phyloP scores from a whole-genome alignment of 2,113 vertebrate species.

The Chionodraco myersi region DNA sequence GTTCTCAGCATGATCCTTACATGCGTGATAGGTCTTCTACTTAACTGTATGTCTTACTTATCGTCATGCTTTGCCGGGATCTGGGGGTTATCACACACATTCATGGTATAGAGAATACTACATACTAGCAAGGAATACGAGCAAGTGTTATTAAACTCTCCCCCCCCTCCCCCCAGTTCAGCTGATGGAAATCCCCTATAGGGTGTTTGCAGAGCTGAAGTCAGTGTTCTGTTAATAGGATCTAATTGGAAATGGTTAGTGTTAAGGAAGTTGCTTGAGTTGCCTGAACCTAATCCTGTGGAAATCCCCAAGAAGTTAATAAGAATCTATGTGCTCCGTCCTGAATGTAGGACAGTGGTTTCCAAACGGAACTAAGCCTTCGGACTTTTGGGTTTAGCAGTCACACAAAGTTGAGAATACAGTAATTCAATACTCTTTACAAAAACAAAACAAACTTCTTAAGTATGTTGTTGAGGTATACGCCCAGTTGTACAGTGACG shows the following conservation, averaged over 20 bases:
- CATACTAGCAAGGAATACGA: constrained; percentile 19
- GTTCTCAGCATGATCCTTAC: constrained; percentile 47
- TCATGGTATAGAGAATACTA: neutral
- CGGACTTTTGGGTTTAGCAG: constrained; percentile 28
- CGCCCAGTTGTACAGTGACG: neutral
- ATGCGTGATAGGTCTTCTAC: constrained; percentile 5
- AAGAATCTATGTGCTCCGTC: constrained; percentile 59
- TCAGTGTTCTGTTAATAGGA: constrained; percentile 74
- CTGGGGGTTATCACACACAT: constrained; percentile 7
- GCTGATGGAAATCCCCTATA: constrained; percentile 64
- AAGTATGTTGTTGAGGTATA: constrained; percentile 6
- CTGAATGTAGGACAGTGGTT: constrained; percentile 64
- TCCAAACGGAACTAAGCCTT: constrained; percentile 62
- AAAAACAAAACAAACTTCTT: neutral
- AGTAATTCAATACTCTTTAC: constrained; percentile 25
- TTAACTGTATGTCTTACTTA: constrained; percentile 31
- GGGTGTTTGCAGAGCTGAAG: constrained; percentile 63
- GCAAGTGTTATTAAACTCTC: constrained; percentile 42
- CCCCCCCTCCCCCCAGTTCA: constrained; percentile 36
- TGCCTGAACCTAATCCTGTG: constrained; percentile 70
- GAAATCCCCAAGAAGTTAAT: constrained; percentile 72
- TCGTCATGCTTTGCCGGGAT: neutral
- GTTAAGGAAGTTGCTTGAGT: constrained; percentile 70
- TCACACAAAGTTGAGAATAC: constrained; percentile 38
- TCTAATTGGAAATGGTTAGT: constrained; percentile 74